Conservation (phyloP, 2,113 vertebrate genomes). For the Silurus glanis region DNA sequence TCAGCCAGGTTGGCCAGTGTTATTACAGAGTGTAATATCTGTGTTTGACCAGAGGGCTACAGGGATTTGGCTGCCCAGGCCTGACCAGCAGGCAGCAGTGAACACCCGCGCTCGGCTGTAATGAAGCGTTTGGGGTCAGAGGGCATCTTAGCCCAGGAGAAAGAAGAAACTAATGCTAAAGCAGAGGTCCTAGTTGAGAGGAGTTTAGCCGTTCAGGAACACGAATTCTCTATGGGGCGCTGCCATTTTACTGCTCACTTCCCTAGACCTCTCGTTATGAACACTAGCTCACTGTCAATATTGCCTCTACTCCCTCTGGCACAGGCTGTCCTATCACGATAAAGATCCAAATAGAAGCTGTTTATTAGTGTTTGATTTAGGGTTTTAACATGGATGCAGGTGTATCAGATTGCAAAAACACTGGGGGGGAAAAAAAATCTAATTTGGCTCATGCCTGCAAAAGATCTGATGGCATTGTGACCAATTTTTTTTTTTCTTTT, state of each 20-base stretch:
- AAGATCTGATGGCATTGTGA: background rate
- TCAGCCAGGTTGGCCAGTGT: conserved; percentile 72
- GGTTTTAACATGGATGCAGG: conserved; percentile 35
- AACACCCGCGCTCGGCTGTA: conserved; percentile 71
- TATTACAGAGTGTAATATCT: conserved; percentile 79
- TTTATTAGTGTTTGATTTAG: conserved; percentile 41
- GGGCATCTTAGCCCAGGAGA: conserved; percentile 75
- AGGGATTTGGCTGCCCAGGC: conserved; percentile 73
- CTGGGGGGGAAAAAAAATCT: background rate
- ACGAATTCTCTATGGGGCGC: conserved; percentile 36
- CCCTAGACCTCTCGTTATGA: conserved; percentile 50
- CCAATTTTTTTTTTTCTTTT: background rate
- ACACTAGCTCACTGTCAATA: conserved; percentile 41
- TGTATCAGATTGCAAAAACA: conserved; percentile 15
- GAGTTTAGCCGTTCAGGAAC: conserved; percentile 46
- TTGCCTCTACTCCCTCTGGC: conserved; percentile 31
- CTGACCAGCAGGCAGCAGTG: conserved; percentile 63
- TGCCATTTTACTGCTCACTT: conserved; percentile 43
- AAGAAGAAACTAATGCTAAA: conserved; percentile 77
- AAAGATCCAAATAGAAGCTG: conserved; percentile 41
- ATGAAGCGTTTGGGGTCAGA: conserved; percentile 78
- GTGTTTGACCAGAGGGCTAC: conserved; percentile 75
- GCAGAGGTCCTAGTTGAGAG: conserved; percentile 60
- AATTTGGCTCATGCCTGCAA: background rate
- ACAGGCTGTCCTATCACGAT: conserved; percentile 22